Evolutionary conservation across 2,888 invertebrate species (phyloP).

Genomic region (Cosmia pyralina): DNA sequence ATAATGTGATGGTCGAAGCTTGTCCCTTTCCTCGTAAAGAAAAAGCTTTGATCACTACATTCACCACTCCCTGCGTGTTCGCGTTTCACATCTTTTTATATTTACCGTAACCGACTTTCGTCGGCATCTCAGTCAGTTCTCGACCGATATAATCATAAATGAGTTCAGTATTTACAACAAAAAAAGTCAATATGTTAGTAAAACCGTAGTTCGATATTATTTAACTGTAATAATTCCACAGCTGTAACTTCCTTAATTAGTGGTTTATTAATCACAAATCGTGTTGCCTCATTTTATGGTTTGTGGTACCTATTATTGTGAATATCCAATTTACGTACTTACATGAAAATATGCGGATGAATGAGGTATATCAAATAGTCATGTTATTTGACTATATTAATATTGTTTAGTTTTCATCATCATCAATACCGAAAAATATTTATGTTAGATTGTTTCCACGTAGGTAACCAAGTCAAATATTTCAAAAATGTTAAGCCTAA

Average conservation of each 20-base stretch:
- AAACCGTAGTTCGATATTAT: not conserved
- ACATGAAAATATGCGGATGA: conserved; percentile 1
- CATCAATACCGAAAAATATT: too few species aligned
- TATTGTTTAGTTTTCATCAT: not conserved
- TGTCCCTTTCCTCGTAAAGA: not conserved
- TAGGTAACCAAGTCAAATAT: too few species aligned
- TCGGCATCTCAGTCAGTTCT: not conserved
- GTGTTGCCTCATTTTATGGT: conserved; percentile 23
- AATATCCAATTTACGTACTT: conserved; percentile 6
- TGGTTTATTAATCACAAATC: conserved; percentile 55
- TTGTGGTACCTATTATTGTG: conserved; percentile 35
- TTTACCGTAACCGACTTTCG: not conserved
- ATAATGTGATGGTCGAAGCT: not conserved
- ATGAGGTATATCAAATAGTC: conserved; percentile 8
- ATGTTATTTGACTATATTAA: too few species aligned
- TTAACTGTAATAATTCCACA: not conserved
- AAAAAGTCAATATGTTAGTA: not conserved
- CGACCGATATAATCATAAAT: not conserved
- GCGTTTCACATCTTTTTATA: not conserved
- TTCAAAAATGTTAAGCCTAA: too few species aligned
- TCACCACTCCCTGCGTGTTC: not conserved
- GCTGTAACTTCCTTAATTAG: conserved; percentile 41
- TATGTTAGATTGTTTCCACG: too few species aligned
- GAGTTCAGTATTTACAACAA: not conserved
- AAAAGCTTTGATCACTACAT: not conserved